These are phyloP conservation scores for Hypomecis punctinalis DNA, from an alignment of 2,888 invertebrate genomes.

Conservation along the genomic window DNA sequence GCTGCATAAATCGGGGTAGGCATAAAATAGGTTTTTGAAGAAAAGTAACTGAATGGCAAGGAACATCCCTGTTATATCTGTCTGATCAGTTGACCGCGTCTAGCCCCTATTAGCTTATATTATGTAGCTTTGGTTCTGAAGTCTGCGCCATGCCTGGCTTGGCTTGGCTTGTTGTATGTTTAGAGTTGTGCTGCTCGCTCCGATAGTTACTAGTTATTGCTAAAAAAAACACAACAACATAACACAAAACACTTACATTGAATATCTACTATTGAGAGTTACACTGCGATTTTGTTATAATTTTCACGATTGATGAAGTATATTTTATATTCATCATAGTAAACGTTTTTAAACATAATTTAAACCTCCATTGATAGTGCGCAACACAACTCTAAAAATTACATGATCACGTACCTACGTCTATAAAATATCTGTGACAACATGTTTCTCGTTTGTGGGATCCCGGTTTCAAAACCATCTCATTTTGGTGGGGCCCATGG, in stretches of 20 bases:
- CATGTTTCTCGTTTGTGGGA: background rate
- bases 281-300: too few relatives aligned
- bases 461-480: conserved; percentile 5
- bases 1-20: too few relatives aligned
- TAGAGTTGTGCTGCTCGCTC: conserved; percentile 45
- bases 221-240: conserved; percentile 3
- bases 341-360: too few relatives aligned
- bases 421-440: background rate
- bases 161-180: conserved; percentile 54
- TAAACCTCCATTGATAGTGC: conserved; percentile 17
- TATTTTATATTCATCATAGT: too few relatives aligned
- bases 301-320: too few relatives aligned
- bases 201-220: conserved; percentile 32
- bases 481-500: conserved; percentile 20
- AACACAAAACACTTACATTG: conserved; percentile 1
- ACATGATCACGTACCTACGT: background rate
- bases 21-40: too few relatives aligned
- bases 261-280: background rate
- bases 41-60: too few relatives aligned
- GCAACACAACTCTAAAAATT: conserved; percentile 35
- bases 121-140: background rate
- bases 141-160: conserved; percentile 47
- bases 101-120: background rate
- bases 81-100: background rate
- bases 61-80: background rate